Base-by-base conservation (phyloP, 2,797 vertebrate genomes). In the Holocentrus rufus region DNA sequence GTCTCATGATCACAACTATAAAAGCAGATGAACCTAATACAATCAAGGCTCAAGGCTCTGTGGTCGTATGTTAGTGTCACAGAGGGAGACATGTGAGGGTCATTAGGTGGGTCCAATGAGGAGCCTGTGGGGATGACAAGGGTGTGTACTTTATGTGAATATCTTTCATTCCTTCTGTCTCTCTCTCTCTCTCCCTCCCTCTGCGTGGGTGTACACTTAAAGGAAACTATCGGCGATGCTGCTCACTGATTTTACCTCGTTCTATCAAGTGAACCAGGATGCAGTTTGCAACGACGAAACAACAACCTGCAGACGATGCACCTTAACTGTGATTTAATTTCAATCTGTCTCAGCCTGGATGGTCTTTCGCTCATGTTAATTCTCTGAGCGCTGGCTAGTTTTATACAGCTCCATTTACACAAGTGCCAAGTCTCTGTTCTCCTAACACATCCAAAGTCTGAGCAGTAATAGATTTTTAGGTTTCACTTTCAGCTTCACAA, bases 41-140 rank as follows among this genome's bases (percentile, higher is more conserved):
- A 85, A 85, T 76, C 58, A 72, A 27, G 68, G 67, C 79, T 74
- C 56, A 82, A 23, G 78, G 78, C 80, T 79, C 18, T 79, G 79
- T 79, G 84, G 81, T 81, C 87, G 39, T 74, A 78, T 83, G 83
- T 79, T 65, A 68, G 78, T 84, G 68, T 59, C 58, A 68, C 64
- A 84, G 72, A 77, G 52, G 62, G 57, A 88, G 71, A 87, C 89
- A 93, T 89, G 89, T 90, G 90, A 90, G 85, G 73, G 75, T 90
- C 88, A 90, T 91, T 90, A 87, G 69, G 68, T 84, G 74, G 65
- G 68, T 68, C 80, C 72, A 72, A 62, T 47, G 54, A 86, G 49
- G 54, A 81, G 74, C 73, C 83, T 42, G 57, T 78, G 72, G 81
- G 83, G 20, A 73, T 69, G 52, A 77, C 58, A 50, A 77, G 68